A percentile compares a stretch with the other conserved stretches of the same genome.
phyloP scores from a whole-genome alignment of 2,888 invertebrate species.

The Diadegma fenestrale region DNA sequence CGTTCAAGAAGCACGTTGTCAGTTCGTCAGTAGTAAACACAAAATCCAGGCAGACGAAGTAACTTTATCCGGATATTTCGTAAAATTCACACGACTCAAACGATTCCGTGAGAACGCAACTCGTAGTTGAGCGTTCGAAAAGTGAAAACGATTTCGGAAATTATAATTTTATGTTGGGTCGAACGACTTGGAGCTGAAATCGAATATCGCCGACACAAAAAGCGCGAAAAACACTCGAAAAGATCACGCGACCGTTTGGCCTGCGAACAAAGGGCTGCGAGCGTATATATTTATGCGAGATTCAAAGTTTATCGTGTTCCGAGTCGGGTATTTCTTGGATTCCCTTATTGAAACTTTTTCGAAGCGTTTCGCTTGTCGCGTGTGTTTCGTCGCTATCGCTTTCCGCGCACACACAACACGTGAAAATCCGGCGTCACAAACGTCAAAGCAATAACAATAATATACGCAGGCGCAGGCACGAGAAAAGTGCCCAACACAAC shows the following conservation, averaged over 20 bases:
- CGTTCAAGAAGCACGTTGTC: conserved; percentile 40
- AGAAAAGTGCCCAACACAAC: conserved; percentile 51
- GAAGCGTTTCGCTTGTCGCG: neutral
- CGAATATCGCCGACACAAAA: neutral
- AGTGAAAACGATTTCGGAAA: neutral
- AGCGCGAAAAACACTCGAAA: neutral
- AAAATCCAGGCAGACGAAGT: neutral
- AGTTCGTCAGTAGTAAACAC: neutral
- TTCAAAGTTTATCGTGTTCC: neutral
- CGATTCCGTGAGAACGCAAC: neutral
- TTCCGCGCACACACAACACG: conserved; percentile 4
- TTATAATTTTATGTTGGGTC: neutral
- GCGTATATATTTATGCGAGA: neutral
- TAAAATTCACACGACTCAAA: neutral
- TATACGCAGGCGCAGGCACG: neutral
- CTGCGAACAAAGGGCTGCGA: neutral
- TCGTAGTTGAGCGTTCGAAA: neutral
- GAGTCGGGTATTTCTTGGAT: neutral
- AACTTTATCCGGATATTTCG: neutral
- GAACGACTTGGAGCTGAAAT: neutral
- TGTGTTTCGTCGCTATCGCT: neutral
- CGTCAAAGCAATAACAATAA: conserved; percentile 1
- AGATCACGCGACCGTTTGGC: neutral
- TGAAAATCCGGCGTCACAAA: conserved; percentile 3
- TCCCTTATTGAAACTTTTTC: neutral